Base-by-base conservation (phyloP, 2,113 vertebrate species). In the Dasyurus viverrinus region DNA sequence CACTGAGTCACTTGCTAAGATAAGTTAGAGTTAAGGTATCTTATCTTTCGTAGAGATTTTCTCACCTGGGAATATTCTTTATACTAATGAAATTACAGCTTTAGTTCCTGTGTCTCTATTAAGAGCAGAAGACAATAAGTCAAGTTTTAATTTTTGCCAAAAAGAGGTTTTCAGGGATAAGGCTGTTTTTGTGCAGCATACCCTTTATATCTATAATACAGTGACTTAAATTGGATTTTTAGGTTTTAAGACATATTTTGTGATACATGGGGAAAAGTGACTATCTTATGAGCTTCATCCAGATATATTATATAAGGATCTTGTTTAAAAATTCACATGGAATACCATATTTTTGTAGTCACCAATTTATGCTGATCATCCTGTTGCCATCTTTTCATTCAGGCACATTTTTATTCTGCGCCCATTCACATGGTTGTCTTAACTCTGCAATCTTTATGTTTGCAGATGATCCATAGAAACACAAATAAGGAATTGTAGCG, bases 391-490 rank as follows among this genome's bases (percentile, higher is more conserved):
- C 8, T 95, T 92, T 98, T 95, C 93, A 92, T 98, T 98, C 96
- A 55, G 96, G 95, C 76, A 36, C 14, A 60, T 97, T 97, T 97
- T 92, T 95, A 90, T 97, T 97, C 95, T 76, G 6, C 93, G 54
- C 90, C 94, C 0, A 0, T 96, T 0, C 0, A 3, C 23, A 52
- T 93, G 93, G 25, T 95, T 98, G 93, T 96, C 97, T 94, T 96
- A 93, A 90, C 55, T 95, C 52, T 52, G 95, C 93, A 68, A 91
- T 92, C 96, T 98, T 97, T 96, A 93, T 97, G 94, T 97, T 97
- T 97, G 97, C 97, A 96, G 97, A 96, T 97, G 97, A 98, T 96
- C 97, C 96, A 93, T 68, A 96, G 98, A 98, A 98, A 98, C 94
- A 98, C 92, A 98, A 98, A 98, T 97, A 98, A 97, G 98, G 96